Conservation (phyloP, 1,140 invertebrate genomes). For the Hydropsyche tenuis region DNA sequence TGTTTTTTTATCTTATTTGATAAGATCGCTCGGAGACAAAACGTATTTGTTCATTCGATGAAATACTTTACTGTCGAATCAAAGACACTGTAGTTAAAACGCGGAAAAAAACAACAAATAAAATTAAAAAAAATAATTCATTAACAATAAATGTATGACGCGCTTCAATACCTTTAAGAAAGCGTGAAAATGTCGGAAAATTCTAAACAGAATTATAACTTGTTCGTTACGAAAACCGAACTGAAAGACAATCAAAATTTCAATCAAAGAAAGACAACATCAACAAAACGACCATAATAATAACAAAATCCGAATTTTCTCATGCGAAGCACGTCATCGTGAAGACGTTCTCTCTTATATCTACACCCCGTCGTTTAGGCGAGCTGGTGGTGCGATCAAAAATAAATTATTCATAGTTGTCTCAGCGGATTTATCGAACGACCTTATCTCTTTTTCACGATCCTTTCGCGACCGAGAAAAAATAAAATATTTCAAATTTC, state of each 20-base stretch:
- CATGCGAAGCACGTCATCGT: constrained; percentile 18
- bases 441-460: constrained; percentile 2
- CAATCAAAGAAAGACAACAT: neutral
- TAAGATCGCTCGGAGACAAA: no score
- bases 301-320: constrained; percentile 17
- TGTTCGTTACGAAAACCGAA: neutral
- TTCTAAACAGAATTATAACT: neutral
- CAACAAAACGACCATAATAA: constrained; percentile 8
- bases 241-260: constrained; percentile 18
- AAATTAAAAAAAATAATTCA: no score
- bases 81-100: no score
- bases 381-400: constrained; percentile 9
- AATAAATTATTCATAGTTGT: constrained; percentile 26
- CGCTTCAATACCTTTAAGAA: no score
- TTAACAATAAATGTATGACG: no score
- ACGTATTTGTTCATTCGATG: no score
- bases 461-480: no score
- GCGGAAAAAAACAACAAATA: no score
- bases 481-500: no score
- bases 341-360: neutral
- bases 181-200: neutral
- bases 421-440: constrained; percentile 22
- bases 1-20: no score
- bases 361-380: neutral
- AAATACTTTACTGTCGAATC: no score